Evolutionary conservation across 2,113 vertebrate species (phyloP), one percentile per base, ranked within the genome.

Genomic region (Heterotis niloticus): DNA sequence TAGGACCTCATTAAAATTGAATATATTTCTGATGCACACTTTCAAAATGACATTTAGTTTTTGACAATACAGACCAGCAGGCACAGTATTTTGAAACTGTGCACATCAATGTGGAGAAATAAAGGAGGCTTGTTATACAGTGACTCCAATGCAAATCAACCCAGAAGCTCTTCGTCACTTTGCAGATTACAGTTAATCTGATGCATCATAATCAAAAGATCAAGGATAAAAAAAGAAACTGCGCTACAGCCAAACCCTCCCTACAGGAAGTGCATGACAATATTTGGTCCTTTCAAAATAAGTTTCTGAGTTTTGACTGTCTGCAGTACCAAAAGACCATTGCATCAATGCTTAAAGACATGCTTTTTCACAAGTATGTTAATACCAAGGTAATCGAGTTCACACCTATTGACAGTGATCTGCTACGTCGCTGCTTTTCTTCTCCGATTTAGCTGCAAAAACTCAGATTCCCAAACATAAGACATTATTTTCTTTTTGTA

Each of bases 131-230:
- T 74, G 51, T 11, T 78, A 67, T 60, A 65, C 72, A 29, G 18
- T 68, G 28, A 68, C 26, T 72, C 28, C 24, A 66, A 83, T 84
- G 79, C 82, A 86, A 87, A 86, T 84, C 24, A 77, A 77, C 80
- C 77, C 80, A 83, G 75, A 83, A 77, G 65, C 57, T 34, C 7
- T 64, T 5, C 65, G 66, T 76, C 60, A 51, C 60, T 68, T 75
- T 78, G 77, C 72, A 84, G 60, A 81, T 80, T 16, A 51, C 29
- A 59, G 70, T 69, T 76, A 29, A 78, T 77, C 80, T 78, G 79
- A 81, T 24, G 71, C 44, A 65, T 26, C n/a, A 76, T 68, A 77
- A 20, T 66, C 51, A 75, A 57, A 51, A 68, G 54, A 78, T 80
- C 51, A 81, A 77, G 64, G 60, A 52, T 29, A 16, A 2, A 56